Conservation (phyloP, 2,113 vertebrate species). For the Euleptes europaea region DNA sequence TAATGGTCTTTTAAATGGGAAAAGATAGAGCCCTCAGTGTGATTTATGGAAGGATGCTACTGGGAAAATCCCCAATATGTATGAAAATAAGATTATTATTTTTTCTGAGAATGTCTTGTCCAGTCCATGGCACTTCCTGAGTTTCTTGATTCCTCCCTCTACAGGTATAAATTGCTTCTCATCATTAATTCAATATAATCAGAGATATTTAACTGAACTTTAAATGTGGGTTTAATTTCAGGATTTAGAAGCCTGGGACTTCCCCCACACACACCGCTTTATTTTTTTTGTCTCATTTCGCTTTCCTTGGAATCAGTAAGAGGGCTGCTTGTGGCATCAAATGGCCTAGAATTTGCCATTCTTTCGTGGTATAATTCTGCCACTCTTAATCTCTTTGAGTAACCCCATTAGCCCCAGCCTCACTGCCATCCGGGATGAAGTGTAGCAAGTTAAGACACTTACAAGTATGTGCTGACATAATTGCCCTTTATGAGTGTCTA, state of each 20-base stretch:
- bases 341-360: neutral
- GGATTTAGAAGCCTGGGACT: neutral
- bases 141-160: slow-evolving; percentile 10
- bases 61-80: slow-evolving; percentile 37
- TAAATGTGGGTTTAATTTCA: slow-evolving; percentile 37
- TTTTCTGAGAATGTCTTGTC: neutral
- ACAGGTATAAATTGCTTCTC: slow-evolving; percentile 11
- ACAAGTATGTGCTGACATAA: slow-evolving; percentile 3
- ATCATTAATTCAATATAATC: slow-evolving; percentile 30
- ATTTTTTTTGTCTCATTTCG: neutral
- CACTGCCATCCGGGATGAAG: neutral
- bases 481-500: neutral
- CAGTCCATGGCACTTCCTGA: neutral
- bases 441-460: slow-evolving; percentile 1
- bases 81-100: neutral
- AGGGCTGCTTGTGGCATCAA: neutral
- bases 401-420: slow-evolving; percentile 7
- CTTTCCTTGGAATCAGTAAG: slow-evolving; percentile 14
- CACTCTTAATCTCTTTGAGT: slow-evolving; percentile 16
- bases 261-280: neutral
- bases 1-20: slow-evolving; percentile 33
- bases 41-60: neutral
- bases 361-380: neutral
- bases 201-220: neutral
- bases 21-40: neutral